Base-by-base conservation (phyloP, 2,888 invertebrate species). In the Labia minor region DNA sequence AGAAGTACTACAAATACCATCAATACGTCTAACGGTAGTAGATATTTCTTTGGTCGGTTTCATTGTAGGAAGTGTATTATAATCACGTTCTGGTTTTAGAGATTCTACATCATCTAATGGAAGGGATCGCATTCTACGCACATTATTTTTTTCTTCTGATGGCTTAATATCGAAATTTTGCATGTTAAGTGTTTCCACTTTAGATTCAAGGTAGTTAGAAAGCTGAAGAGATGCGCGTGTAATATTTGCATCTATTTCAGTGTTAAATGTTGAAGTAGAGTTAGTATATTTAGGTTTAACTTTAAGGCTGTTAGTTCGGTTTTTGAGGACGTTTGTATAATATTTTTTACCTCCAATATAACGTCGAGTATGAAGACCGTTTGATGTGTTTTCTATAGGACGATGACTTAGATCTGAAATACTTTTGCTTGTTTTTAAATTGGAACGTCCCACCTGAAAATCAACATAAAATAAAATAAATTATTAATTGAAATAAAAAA, bases 381-480 rank as follows among this genome's bases (percentile, higher is more conserved):
- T 49, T 49, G 49, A 4, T 3, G 49, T 49, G n/a, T 4, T n/a
- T n/a, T 49, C 49, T n/a, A 3, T 10, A 8, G 83, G 82, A 67
- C 83, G 85, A 75, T 89, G 86, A 71, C 90, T 91, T 21, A 93
- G 81, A 75, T 93, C 93, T 71, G 88, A 88, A 69, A 91, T 92
- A 68, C 92, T 92, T 76, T 92, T 92, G 76, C 92, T 92, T 72
- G 88, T 85, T 75, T 90, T 90, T 69, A 94, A 78, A 70, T 86
- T 89, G 61, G 90, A 89, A 69, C 87, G 83, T 68, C 89, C 89
- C 72, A 89, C 88, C 89, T 89, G 74, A 64, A 72, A 70, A n/a
- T 65, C 69, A 68, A 68, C 68, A 69, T 20, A 6, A 6, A 26
- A 26, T 37, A 20, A 19, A 67, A 73, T 73, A 71, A 65, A 62